Evolutionary conservation across 2,888 invertebrate genomes (phyloP), one percentile per base, ranked within the genome.

Genomic region (Chaitophorus viminalis): DNA sequence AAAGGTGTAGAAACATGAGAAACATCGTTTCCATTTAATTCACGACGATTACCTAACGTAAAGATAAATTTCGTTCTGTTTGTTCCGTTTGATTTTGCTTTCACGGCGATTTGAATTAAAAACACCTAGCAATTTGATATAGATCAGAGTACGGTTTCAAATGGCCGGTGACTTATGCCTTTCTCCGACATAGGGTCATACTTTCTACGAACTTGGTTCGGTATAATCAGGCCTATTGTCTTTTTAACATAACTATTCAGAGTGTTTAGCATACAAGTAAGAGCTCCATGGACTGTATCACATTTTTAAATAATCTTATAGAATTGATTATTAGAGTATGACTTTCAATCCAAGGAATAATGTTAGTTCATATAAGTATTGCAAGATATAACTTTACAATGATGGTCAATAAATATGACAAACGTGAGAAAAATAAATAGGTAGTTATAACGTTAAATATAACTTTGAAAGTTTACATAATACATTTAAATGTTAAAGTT

Each of bases 201-300:
- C 84, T 85, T 85, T 85, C 84, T 85, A 68, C 31, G 68, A 77
- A 85, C 84, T 77, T 77, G 33, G 29, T 75, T 6, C 25, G 29
- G 76, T 68, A 77, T 85, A 77, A 85, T 77, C 84, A 68, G 84
- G 65, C 46, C 84, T 85, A 68, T 85, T 85, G 84, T 85, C 84
- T 85, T 77, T 84, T 70, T 70, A 82, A 76, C 29, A 29, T n/a
- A 76, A 5, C 76, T 5, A 52, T 76, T 52, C 29, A 46, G 39
- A 46, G 68, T 82, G 31, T 83, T 65, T 31, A 84, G 60, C 84
- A 76, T 83, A 65, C 6, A 25, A 33, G 6, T 78, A 78, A 14
- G 8, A n/a, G 60, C 60, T 60, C 36, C 29, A 18, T 60, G 18
- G 9, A 3, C 18, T n/a, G 54, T 60, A 83, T 74, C 74, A 60